Percentiles rank a stretch among this genome's conserved stretches.
These are phyloP conservation scores for Lycaena phlaeas DNA, from an alignment of 2,888 invertebrate species.

Conservation along the genomic window DNA sequence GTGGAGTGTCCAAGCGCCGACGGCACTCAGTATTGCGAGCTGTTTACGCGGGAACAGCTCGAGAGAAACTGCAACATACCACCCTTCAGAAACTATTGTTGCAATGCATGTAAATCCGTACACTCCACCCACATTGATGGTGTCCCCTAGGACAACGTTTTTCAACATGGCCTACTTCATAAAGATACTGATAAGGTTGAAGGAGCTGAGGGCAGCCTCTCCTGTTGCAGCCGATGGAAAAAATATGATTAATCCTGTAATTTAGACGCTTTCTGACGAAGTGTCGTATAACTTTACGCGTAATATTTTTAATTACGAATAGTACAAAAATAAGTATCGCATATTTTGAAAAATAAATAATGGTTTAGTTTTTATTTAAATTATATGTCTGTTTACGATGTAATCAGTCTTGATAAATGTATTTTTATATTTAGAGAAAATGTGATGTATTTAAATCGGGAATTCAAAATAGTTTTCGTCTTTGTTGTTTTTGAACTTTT, in stretches of 20 bases:
- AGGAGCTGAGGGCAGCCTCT: neutral
- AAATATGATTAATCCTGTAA: neutral
- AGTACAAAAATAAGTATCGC: slow-evolving; percentile 3
- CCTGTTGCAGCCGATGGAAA: neutral
- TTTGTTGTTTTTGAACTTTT: too few species aligned
- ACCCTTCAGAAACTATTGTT: slow-evolving; percentile 73
- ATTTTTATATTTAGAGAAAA: slow-evolving; percentile 4
- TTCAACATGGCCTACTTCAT: neutral
- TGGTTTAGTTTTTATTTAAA: neutral
- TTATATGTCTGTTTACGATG: neutral
- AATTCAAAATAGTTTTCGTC: too few species aligned
- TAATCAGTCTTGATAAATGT: neutral
- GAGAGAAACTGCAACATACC: slow-evolving; percentile 71
- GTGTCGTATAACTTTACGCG: neutral
- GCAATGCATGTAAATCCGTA: slow-evolving; percentile 60
- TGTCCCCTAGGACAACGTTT: neutral
- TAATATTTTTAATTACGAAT: neutral
- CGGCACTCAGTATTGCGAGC: slow-evolving; percentile 61
- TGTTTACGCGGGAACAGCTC: slow-evolving; percentile 46
- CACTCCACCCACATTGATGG: slow-evolving; percentile 19
- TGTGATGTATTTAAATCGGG: too few species aligned
- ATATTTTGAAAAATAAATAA: neutral
- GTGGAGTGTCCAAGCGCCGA: slow-evolving; percentile 40
- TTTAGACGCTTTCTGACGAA: neutral
- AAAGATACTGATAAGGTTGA: neutral